Percentiles rank a stretch among this genome's conserved stretches.
phyloP scores from a whole-genome alignment of 2,888 invertebrate species.

The Daptonema setosum region DNA sequence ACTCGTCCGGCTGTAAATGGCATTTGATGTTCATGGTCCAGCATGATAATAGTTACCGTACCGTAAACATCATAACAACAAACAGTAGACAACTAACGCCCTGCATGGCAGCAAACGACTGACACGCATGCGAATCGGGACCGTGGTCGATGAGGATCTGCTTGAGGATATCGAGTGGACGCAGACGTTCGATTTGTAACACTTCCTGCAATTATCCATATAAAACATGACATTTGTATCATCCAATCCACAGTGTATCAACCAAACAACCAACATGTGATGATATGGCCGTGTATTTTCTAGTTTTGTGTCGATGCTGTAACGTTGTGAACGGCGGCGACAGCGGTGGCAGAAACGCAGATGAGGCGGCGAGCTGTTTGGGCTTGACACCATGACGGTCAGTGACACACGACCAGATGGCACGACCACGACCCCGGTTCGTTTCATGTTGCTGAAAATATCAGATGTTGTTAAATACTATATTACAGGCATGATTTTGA shows the following conservation, averaged over 20 bases:
- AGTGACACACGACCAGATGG: too few species aligned
- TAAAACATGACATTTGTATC: too few species aligned
- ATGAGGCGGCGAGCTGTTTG: too few species aligned
- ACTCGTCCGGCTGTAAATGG: slow-evolving; percentile 45
- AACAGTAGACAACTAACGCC: slow-evolving; percentile 27
- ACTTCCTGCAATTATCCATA: slow-evolving; percentile 47
- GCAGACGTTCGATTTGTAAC: slow-evolving; percentile 55
- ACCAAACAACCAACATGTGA: too few species aligned
- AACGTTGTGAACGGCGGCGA: background rate
- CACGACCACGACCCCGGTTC: too few species aligned
- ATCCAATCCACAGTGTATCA: too few species aligned
- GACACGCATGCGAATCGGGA: slow-evolving; percentile 59
- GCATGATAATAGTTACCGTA: background rate
- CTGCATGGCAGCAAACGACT: slow-evolving; percentile 56
- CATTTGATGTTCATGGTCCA: background rate
- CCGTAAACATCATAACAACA: background rate
- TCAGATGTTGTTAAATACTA: too few species aligned
- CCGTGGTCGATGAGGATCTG: slow-evolving; percentile 60
- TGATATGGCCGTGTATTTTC: too few species aligned
- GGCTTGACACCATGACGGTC: too few species aligned
- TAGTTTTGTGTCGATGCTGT: too few species aligned
- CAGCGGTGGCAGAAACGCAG: background rate
- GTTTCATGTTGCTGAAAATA: too few species aligned
- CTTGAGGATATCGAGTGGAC: slow-evolving; percentile 66
- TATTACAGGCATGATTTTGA: too few species aligned